A percentile compares a stretch with the other conserved stretches of the same genome.
These are phyloP conservation scores for Delia radicum DNA, from an alignment of 1,140 invertebrate genomes.

Conservation along the genomic window DNA sequence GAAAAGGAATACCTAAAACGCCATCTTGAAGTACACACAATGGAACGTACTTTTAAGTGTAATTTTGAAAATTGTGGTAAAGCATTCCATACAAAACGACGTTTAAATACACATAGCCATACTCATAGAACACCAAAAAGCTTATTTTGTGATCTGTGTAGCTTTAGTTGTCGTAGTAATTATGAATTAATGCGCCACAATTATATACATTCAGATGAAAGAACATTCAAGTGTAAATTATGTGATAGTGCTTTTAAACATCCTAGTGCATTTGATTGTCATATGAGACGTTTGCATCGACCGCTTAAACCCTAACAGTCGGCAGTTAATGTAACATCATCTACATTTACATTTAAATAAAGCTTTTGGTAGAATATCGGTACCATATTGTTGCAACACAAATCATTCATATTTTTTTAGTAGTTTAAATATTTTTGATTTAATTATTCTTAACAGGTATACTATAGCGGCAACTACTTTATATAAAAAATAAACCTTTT, in stretches of 20 bases:
- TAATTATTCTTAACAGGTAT: too few relatives aligned
- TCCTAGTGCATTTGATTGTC: conserved; percentile 45
- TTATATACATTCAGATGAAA: neutral
- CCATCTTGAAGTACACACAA: conserved; percentile 33
- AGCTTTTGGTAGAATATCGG: too few relatives aligned
- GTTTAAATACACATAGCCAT: conserved; percentile 39
- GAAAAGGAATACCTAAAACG: conserved; percentile 33
- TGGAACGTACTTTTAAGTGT: conserved; percentile 44
- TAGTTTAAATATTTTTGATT: too few relatives aligned
- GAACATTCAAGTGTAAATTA: neutral
- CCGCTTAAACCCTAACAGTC: neutral
- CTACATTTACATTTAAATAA: too few relatives aligned
- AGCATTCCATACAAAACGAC: conserved; percentile 46
- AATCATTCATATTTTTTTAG: too few relatives aligned
- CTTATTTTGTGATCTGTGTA: conserved; percentile 47
- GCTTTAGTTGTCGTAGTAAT: conserved; percentile 42
- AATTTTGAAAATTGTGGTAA: conserved; percentile 45
- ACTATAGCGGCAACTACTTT: too few relatives aligned
- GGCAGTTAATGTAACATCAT: too few relatives aligned
- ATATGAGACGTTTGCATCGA: conserved; percentile 54
- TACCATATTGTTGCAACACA: too few relatives aligned
- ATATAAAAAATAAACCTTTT: too few relatives aligned
- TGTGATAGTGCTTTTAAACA: conserved; percentile 38
- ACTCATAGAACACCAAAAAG: conserved; percentile 43
- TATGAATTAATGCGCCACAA: conserved; percentile 86